These are phyloP conservation scores for Lasioglossum zephyrum DNA, from an alignment of 2,888 invertebrate species.

Conservation along the genomic window DNA sequence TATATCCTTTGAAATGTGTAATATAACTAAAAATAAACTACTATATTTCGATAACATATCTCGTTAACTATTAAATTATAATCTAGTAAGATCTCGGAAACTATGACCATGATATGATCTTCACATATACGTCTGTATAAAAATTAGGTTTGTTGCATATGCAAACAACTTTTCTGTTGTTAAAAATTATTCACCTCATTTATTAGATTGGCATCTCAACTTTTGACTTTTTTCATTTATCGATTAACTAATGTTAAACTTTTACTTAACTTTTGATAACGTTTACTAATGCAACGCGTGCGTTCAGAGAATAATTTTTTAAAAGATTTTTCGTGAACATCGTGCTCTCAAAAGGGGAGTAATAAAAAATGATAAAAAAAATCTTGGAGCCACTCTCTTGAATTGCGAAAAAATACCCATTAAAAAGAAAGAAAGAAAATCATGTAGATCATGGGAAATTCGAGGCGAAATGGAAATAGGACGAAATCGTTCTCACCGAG, in stretches of 20 bases:
- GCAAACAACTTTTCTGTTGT: neutral
- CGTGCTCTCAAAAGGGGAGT: neutral
- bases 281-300: neutral
- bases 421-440: conserved; percentile 1
- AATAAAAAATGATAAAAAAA: neutral
- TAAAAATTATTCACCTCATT: neutral
- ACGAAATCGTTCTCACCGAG: conserved; percentile 46
- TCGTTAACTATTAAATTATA: neutral
- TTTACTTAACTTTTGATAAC: neutral
- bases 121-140: too few relatives aligned
- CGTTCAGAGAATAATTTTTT: neutral
- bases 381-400: neutral
- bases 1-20: neutral
- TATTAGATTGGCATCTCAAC: too few relatives aligned
- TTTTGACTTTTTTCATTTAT: too few relatives aligned
- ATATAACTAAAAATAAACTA: neutral
- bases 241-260: too few relatives aligned
- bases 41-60: neutral
- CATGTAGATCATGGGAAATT: conserved; percentile 15
- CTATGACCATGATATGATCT: too few relatives aligned
- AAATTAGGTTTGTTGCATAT: too few relatives aligned
- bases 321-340: neutral
- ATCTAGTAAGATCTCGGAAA: too few relatives aligned
- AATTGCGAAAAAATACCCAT: neutral
- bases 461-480: conserved; percentile 31